Evolutionary conservation across 2,113 vertebrate genomes (phyloP).

Genomic region (Chaetura pelagica): DNA sequence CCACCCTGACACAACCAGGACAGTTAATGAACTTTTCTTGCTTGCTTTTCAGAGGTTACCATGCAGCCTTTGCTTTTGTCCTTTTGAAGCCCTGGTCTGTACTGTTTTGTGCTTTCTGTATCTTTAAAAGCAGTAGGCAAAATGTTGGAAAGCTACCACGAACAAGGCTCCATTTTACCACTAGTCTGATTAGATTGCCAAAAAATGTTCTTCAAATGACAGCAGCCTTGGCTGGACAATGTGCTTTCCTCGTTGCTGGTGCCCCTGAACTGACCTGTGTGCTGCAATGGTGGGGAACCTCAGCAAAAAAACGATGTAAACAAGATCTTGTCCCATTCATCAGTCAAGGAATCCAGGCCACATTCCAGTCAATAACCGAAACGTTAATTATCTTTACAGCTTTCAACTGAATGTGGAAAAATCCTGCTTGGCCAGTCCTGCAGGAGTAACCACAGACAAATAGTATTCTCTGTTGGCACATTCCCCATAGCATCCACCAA

Average conservation of each 20-base stretch:
- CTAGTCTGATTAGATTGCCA: background rate
- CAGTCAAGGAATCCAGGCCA: slow-evolving; percentile 11
- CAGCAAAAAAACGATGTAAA: background rate
- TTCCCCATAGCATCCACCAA: background rate
- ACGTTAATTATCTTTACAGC: slow-evolving; percentile 47
- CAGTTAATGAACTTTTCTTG: background rate
- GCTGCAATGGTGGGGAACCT: background rate
- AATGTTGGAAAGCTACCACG: background rate
- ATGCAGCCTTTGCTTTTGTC: background rate
- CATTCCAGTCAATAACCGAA: slow-evolving; percentile 48
- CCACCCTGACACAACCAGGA: background rate
- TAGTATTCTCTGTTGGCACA: background rate
- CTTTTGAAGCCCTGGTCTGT: background rate
- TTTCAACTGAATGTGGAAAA: slow-evolving; percentile 20
- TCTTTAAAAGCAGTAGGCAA: background rate
- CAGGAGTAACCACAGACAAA: background rate
- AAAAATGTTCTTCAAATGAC: background rate
- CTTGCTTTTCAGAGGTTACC: background rate
- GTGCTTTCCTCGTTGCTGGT: background rate
- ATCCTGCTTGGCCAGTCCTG: slow-evolving; percentile 21
- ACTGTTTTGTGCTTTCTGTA: background rate
- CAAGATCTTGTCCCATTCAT: background rate
- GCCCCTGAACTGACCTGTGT: background rate
- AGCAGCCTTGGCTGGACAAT: background rate
- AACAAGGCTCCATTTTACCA: background rate